Base-by-base conservation (phyloP, 2,888 invertebrate genomes). In the Campoletis raptor region DNA sequence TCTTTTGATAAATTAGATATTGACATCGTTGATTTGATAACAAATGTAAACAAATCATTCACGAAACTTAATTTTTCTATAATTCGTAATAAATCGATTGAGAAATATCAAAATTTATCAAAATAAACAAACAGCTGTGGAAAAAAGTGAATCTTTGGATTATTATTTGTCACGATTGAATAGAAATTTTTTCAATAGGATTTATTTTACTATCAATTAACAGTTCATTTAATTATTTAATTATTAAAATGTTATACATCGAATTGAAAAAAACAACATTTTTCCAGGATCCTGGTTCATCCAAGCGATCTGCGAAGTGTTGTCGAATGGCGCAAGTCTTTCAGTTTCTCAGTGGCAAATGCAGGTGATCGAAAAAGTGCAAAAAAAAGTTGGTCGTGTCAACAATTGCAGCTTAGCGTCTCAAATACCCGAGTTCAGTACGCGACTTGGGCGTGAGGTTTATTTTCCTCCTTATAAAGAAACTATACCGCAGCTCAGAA, bases 251-350 rank as follows among this genome's bases (percentile, higher is more conserved):
- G 0, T 30, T 15, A 52, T 52, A 18, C 0, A 52, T 52, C n/a
- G 30, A 30, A 5, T 5, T 57, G 1, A 18, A 48, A 48, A 48
- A 48, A 15, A 48, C 1, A 15, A 24, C 12, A 37, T 1, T 69
- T 83, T 61, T 42, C 8, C 37, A 92, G 92, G 92, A 6, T 89
- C 92, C 0, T 92, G 92, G 92, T 92, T 92, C 40, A 91, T 92
- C 40, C 91, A 91, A 67, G 89, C 87, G 18, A 73, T 92, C n/a
- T 92, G 92, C 74, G 85, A 89, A 42, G 80, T 89, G 6, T 69
- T 92, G 42, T 84, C 87, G 5, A 45, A 21, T 15, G 45, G 45
- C 18, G 30, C 42, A 45, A 21, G 70, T 8, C 30, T 89, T 2
- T 81, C 86, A 7, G 87, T 92, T 0, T 4, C 40, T 2, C 54